A percentile compares a stretch with the other conserved stretches of the same genome.
Evolutionary conservation across 2,113 vertebrate genomes (phyloP).

Genomic region (Donacobius atricapilla): DNA sequence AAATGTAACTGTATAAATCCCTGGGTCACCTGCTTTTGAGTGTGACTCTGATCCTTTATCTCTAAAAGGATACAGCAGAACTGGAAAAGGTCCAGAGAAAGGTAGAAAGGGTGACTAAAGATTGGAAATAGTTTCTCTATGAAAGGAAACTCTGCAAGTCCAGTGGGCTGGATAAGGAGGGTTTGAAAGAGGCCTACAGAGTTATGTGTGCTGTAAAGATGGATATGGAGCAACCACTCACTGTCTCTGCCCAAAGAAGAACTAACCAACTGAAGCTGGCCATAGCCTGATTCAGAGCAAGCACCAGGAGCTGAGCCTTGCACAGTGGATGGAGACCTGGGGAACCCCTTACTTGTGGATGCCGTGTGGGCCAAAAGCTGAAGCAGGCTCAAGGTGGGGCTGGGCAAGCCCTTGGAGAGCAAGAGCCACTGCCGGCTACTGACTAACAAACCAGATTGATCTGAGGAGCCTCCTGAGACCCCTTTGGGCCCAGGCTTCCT

Average conservation of each 20-base stretch:
- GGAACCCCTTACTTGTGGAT: accelerated
- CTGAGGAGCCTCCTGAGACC: neutral
- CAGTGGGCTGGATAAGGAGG: neutral
- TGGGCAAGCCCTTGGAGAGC: neutral
- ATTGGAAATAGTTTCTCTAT: neutral
- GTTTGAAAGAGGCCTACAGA: neutral
- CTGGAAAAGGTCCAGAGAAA: neutral
- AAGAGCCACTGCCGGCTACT: neutral
- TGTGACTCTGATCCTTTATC: neutral
- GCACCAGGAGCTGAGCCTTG: neutral
- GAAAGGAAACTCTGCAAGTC: neutral
- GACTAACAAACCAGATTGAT: neutral
- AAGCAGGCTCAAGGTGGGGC: neutral
- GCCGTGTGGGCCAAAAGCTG: neutral
- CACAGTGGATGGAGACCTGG: neutral
- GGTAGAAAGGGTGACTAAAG: neutral
- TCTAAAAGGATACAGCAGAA: neutral
- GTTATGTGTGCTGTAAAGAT: neutral
- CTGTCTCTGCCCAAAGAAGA: neutral
- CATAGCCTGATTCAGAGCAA: neutral
- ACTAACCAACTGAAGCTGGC: neutral
- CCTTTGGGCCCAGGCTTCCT: neutral
- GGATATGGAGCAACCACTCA: neutral
- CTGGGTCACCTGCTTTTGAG: neutral
- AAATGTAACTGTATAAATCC: neutral